A percentile compares a stretch with the other conserved stretches of the same genome.
Conservation (phyloP, 2,888 invertebrate species). For the Itoplectis maculator region DNA sequence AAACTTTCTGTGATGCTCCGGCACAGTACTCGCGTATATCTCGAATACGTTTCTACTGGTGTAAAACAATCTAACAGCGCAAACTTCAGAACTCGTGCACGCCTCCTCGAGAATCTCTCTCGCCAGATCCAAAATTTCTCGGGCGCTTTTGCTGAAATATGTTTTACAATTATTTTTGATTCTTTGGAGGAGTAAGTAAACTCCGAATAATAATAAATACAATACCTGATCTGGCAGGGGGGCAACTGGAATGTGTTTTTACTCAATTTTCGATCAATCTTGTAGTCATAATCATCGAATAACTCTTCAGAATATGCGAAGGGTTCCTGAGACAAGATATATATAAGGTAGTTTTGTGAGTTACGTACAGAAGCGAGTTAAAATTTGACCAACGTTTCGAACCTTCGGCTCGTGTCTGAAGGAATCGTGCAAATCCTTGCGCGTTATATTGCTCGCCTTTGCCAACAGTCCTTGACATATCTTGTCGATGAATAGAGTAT, state of each 20-base stretch:
- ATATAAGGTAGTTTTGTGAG: neutral
- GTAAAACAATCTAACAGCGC: slow-evolving; percentile 88
- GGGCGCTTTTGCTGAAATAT: slow-evolving; percentile 86
- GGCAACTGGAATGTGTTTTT: slow-evolving; percentile 84
- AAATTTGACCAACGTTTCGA: slow-evolving; percentile 44
- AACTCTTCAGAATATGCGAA: slow-evolving; percentile 68
- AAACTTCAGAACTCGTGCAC: slow-evolving; percentile 87
- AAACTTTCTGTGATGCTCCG: slow-evolving; percentile 92
- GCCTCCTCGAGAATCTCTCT: slow-evolving; percentile 89
- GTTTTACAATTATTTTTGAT: neutral
- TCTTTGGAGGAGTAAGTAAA: neutral
- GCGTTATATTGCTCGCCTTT: slow-evolving; percentile 90
- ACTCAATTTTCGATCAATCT: slow-evolving; percentile 76
- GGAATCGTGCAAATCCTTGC: slow-evolving; percentile 92
- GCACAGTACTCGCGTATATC: slow-evolving; percentile 91
- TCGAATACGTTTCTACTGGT: slow-evolving; percentile 91
- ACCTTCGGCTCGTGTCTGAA: slow-evolving; percentile 84
- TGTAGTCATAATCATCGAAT: slow-evolving; percentile 68
- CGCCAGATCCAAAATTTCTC: slow-evolving; percentile 88
- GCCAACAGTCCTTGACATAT: slow-evolving; percentile 90
- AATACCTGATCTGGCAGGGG: slow-evolving; percentile 86
- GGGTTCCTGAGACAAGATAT: slow-evolving; percentile 67
- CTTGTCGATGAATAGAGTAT: slow-evolving; percentile 91
- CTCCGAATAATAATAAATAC: neutral
- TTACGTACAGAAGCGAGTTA: neutral